Evolutionary conservation across 2,797 vertebrate species (phyloP), one percentile per base, ranked within the genome.

Genomic region (Danio aesculapii): DNA sequence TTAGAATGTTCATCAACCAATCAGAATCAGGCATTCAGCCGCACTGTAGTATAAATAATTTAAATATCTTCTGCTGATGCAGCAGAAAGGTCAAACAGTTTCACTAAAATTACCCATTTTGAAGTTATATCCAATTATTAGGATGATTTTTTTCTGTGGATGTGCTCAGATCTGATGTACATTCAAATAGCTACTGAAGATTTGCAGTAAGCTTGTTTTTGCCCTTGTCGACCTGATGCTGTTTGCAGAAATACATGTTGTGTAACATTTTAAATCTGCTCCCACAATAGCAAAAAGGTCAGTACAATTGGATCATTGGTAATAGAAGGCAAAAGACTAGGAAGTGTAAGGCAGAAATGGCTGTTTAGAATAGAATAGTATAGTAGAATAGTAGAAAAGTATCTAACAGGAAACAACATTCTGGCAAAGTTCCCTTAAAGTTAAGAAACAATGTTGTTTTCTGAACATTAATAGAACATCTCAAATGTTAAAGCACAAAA

Each of bases 171-270:
- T 21, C 4, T 68, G 17, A 49, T 49, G 43, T 46, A 19, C 13
- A 14, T 69, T 52, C 8, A 69, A 69, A 52, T 52, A 52, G 19
- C 43, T 17, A 12, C n/a, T 47, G 11, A 50, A 52, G 3, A 30
- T 68, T 68, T 70, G 39, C 5, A 70, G 16, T 1, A 39, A 70
- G 14, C 64, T 55, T 19, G 16, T n/a, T 55, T 55, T 52, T 55
- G 53, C 17, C 12, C n/a, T 71, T 21, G 53, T 19, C 12, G 12
- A 58, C 53, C n/a, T 72, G 11, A 11, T 7, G 4, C 10, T 5
- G 39, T 72, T 72, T 72, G 17, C 52, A 72, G 50, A 72, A 72
- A 72, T 19, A 44, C n/a, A 9, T 72, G 53, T 58, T 72, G 52
- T 72, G 8, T 57, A 72, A 58, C 41, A 46, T 58, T n/a, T 19